A percentile compares a stretch with the other conserved stretches of the same genome.
Evolutionary conservation across 2,113 vertebrate genomes (phyloP).

Genomic region (Oncorhynchus clarkii): DNA sequence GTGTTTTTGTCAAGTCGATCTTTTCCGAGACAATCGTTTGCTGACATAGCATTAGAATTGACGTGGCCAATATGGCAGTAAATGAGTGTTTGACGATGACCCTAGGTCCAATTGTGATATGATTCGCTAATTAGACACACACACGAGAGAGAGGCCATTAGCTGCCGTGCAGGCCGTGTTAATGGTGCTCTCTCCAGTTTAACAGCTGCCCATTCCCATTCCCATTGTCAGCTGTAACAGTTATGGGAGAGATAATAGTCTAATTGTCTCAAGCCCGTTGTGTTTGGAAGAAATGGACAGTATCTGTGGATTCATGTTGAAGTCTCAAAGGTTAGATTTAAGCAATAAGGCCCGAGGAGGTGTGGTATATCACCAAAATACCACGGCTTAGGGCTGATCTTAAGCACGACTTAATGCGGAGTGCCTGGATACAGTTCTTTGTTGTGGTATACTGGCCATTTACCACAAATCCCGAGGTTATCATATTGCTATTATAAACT

Average conservation of each 20-base stretch:
- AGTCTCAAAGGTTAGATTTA: too few species aligned
- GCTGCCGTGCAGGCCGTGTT: slow-evolving; percentile 45
- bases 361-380: too few species aligned
- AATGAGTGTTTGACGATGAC: slow-evolving; percentile 61
- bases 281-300: slow-evolving; percentile 22
- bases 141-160: slow-evolving; percentile 37
- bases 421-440: too few species aligned
- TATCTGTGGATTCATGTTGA: neutral
- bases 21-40: slow-evolving; percentile 40
- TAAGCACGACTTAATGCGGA: too few species aligned
- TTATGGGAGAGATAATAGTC: slow-evolving; percentile 53
- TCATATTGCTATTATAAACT: too few species aligned
- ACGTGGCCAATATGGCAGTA: slow-evolving; percentile 36
- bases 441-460: too few species aligned
- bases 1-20: neutral
- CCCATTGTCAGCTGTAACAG: slow-evolving; percentile 48
- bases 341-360: too few species aligned
- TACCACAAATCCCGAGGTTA: too few species aligned
- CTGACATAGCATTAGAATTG: slow-evolving; percentile 49
- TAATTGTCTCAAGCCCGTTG: slow-evolving; percentile 46
- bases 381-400: too few species aligned
- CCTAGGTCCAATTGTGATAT: slow-evolving; percentile 59
- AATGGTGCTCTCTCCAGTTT: slow-evolving; percentile 41
- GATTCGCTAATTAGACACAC: slow-evolving; percentile 58
- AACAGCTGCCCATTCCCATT: slow-evolving; percentile 45